phyloP scores from a whole-genome alignment of 2,797 vertebrate genomes.

The Tadarida brasiliensis region DNA sequence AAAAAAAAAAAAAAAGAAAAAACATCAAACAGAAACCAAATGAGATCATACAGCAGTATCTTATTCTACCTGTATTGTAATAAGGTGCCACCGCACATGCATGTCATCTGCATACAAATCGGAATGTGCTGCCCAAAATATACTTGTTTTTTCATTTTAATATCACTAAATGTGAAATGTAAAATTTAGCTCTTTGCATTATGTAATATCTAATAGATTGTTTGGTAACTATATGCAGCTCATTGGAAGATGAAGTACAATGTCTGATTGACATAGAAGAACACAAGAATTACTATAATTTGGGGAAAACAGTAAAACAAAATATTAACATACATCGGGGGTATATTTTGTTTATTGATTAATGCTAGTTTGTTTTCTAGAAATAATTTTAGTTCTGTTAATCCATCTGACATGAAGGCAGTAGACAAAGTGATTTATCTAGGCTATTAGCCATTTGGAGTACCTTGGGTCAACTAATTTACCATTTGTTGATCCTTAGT shows the following conservation, averaged over 20 bases:
- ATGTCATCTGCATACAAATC: neutral
- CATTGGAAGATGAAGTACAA: neutral
- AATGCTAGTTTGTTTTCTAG: neutral
- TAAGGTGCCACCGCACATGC: neutral
- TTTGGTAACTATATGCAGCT: neutral
- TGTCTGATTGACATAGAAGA: neutral
- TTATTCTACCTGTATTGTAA: neutral
- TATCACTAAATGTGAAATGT: neutral
- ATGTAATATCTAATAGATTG: neutral
- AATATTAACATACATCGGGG: neutral
- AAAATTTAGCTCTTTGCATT: neutral
- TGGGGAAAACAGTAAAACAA: neutral
- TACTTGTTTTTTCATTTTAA: neutral
- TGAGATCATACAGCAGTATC: neutral
- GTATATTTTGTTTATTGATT: neutral
- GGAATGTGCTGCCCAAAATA: neutral
- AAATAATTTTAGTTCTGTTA: neutral
- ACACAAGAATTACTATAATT: neutral
- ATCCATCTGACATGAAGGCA: neutral
- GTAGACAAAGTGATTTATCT: neutral
- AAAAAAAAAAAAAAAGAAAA: too few species aligned
- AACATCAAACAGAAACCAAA: neutral
- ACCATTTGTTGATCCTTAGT: neutral
- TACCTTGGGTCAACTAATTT: neutral
- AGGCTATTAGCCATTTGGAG: neutral